phyloP scores from a whole-genome alignment of 2,797 vertebrate genomes.

The Amniataba percoides region DNA sequence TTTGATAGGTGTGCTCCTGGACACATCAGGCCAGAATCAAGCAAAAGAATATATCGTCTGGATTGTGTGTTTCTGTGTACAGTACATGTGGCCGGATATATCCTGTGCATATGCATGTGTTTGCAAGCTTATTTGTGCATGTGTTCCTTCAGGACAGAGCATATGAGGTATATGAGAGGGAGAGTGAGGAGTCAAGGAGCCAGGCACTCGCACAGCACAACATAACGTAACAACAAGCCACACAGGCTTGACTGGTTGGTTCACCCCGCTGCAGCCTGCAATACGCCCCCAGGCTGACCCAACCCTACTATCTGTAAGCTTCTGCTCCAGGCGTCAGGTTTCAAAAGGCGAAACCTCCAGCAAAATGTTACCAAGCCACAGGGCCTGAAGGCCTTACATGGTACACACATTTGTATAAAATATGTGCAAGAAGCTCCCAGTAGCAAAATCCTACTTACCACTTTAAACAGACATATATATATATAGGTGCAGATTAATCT shows the following conservation, averaged over 20 bases:
- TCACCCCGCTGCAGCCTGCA: conserved; percentile 52
- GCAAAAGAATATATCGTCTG: conserved; percentile 37
- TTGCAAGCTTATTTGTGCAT: conserved; percentile 8
- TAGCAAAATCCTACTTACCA: conserved; percentile 22
- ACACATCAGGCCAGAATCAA: conserved; percentile 53
- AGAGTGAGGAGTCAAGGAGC: conserved; percentile 39
- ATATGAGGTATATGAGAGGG: neutral
- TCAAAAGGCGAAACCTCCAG: conserved; percentile 76
- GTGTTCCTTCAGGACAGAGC: conserved; percentile 6
- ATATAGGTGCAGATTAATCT: too few relatives aligned
- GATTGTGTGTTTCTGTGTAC: conserved; percentile 11
- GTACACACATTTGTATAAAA: conserved; percentile 35
- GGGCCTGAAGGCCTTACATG: conserved; percentile 38
- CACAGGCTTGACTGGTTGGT: conserved; percentile 76
- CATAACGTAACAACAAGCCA: conserved; percentile 57
- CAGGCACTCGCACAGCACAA: conserved; percentile 26
- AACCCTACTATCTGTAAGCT: conserved; percentile 72
- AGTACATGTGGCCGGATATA: conserved; percentile 9
- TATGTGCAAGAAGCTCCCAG: conserved; percentile 8
- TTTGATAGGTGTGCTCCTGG: conserved; percentile 72
- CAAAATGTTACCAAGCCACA: conserved; percentile 64
- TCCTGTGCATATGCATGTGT: conserved; percentile 1
- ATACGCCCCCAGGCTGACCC: conserved; percentile 51
- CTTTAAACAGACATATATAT: conserved; percentile 11
- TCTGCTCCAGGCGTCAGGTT: conserved; percentile 74